Conservation (phyloP, 2,888 invertebrate species). For the Pediacus dermestoides region DNA sequence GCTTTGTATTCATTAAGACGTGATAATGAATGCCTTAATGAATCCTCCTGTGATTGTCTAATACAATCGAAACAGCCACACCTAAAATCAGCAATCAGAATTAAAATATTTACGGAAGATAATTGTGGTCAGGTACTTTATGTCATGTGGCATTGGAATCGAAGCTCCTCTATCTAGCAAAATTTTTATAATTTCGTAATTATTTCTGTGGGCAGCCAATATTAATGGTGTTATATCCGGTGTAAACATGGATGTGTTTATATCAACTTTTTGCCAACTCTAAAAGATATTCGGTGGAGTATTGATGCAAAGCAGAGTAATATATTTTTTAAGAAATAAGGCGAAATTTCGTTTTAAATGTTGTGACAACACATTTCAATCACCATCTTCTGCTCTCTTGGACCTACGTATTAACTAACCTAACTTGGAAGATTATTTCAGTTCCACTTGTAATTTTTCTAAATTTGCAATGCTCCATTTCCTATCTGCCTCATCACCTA, state of each 20-base stretch:
- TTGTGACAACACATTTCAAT: too few relatives aligned
- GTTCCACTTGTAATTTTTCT: too few relatives aligned
- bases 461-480: too few relatives aligned
- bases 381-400: too few relatives aligned
- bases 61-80: constrained; percentile 91
- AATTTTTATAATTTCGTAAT: constrained; percentile 94
- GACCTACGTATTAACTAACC: too few relatives aligned
- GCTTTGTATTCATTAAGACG: constrained; percentile 92
- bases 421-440: too few relatives aligned
- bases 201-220: constrained; percentile 89
- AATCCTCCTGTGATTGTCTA: constrained; percentile 67
- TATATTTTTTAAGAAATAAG: too few relatives aligned
- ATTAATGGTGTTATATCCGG: constrained; percentile 92
- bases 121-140: constrained; percentile 57
- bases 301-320: too few relatives aligned
- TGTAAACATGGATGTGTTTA: constrained; percentile 79
- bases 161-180: constrained; percentile 89
- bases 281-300: too few relatives aligned
- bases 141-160: constrained; percentile 84
- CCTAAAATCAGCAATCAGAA: constrained; percentile 44
- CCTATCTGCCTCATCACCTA: too few relatives aligned
- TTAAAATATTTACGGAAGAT: neutral
- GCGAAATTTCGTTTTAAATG: too few relatives aligned
- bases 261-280: constrained; percentile 86
- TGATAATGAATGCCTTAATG: constrained; percentile 78